Percentiles rank a stretch among this genome's conserved stretches.
phyloP scores from a whole-genome alignment of 2,888 invertebrate species.

The Patella caerulea region DNA sequence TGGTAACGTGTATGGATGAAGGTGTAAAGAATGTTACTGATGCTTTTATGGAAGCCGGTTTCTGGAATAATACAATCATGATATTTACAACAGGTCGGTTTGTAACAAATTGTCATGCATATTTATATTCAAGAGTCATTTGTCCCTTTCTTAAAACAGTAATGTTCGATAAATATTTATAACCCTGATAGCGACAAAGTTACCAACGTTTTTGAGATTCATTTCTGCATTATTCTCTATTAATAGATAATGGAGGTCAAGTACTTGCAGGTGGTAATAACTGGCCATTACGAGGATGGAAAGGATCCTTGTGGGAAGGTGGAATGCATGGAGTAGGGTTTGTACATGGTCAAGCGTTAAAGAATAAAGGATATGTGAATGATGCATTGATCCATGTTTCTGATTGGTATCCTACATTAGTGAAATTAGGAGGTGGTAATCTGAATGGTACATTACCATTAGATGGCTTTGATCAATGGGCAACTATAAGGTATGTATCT shows the following conservation, averaged over 20 bases:
- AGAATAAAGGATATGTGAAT: slow-evolving; percentile 34
- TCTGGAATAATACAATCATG: slow-evolving; percentile 86
- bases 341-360: slow-evolving; percentile 54
- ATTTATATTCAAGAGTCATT: too few species aligned
- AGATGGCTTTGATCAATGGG: slow-evolving; percentile 67
- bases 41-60: slow-evolving; percentile 78
- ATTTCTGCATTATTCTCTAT: slow-evolving; percentile 6
- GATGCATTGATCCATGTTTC: slow-evolving; percentile 65
- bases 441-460: slow-evolving; percentile 58
- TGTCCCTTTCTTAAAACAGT: too few species aligned
- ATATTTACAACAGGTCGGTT: slow-evolving; percentile 82
- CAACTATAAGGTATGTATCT: slow-evolving; percentile 58
- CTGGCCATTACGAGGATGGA: slow-evolving; percentile 68
- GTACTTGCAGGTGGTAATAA: slow-evolving; percentile 66
- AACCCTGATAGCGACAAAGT: background rate
- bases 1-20: slow-evolving; percentile 87
- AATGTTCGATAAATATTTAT: background rate
- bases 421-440: slow-evolving; percentile 58
- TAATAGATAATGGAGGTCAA: slow-evolving; percentile 73
- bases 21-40: slow-evolving; percentile 84
- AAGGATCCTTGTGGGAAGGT: slow-evolving; percentile 68
- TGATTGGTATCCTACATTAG: slow-evolving; percentile 69
- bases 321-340: slow-evolving; percentile 68
- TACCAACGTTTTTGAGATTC: too few species aligned
- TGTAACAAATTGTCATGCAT: background rate